Base-by-base conservation (phyloP, 2,113 vertebrate species). In the Colinus virginianus region DNA sequence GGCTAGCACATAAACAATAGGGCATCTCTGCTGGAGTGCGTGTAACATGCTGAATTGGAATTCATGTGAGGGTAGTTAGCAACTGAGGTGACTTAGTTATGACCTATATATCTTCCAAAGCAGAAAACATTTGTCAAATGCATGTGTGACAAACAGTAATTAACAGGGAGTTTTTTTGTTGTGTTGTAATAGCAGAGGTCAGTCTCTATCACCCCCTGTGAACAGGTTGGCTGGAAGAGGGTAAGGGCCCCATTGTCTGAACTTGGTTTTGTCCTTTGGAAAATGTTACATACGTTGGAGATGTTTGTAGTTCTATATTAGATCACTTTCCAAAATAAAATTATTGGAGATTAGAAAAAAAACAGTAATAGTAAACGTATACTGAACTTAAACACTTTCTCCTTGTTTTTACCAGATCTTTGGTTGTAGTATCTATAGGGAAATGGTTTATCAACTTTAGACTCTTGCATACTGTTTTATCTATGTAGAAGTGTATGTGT, bases 201-300 rank as follows among this genome's bases (percentile, higher is more conserved):
- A 42, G 30, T 58, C 11, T 64, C 11, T 67, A 13, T 66, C 74
- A 55, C 13, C 23, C 13, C n/a, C 2, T 45, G 13, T 55, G 51
- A 61, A 68, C 51, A 78, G 62, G 48, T 20, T 28, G 30, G 36
- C 58, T 94, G 70, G 58, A 48, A 59, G 61, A 22, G 15, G 38
- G 48, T 36, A 68, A 36, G 71, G 30, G 19, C 28, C 23, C 26
- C 45, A 20, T 32, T 83, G 45, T 26, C 20, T 34, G 10, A 79
- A 46, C 0, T 3, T 58, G 18, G 6, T 71, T 12, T 40, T 51
- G 30, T 61, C 40, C 67, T 90, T 76, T 68, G 67, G 56, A 82
- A 38, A 40, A 3, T 8, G 3, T 15, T 46, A 2, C 7, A 3
- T 20, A 2, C 0, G 14, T 84, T 34, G 4, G 10, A 40, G 61